phyloP scores from a whole-genome alignment of 2,888 invertebrate species.

The Hemicrepidius hirtus region DNA sequence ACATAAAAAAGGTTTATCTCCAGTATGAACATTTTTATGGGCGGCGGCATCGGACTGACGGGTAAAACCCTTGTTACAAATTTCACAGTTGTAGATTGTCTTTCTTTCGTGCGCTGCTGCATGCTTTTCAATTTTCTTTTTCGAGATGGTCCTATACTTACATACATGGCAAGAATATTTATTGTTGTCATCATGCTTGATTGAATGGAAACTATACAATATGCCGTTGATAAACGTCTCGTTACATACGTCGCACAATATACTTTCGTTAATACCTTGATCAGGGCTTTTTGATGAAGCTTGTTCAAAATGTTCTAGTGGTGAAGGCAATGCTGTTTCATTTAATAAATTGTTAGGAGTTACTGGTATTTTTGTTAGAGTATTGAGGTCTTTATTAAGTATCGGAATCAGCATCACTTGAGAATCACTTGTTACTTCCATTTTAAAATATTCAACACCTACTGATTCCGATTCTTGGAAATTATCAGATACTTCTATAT shows the following conservation, averaged over 20 bases:
- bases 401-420: no score
- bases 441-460: no score
- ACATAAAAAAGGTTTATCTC: constrained; percentile 72
- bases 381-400: no score
- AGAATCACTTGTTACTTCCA: no score
- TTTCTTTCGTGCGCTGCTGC: constrained; percentile 67
- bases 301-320: not conserved
- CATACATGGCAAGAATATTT: constrained; percentile 64
- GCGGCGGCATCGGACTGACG: constrained; percentile 69
- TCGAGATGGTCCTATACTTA: constrained; percentile 64
- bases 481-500: no score
- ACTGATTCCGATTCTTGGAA: no score
- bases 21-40: constrained; percentile 72
- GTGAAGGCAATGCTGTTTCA: no score
- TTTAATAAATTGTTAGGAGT: no score
- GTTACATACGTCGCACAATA: constrained; percentile 62
- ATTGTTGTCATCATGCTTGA: constrained; percentile 69
- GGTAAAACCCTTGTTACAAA: constrained; percentile 72
- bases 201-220: constrained; percentile 72
- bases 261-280: not conserved
- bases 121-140: constrained; percentile 55
- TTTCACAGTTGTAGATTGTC: constrained; percentile 70
- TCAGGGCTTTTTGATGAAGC: not conserved
- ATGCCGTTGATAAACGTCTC: constrained; percentile 72
- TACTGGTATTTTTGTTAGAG: no score